phyloP scores from a whole-genome alignment of 2,888 invertebrate species.

The Tenthredo amoena region DNA sequence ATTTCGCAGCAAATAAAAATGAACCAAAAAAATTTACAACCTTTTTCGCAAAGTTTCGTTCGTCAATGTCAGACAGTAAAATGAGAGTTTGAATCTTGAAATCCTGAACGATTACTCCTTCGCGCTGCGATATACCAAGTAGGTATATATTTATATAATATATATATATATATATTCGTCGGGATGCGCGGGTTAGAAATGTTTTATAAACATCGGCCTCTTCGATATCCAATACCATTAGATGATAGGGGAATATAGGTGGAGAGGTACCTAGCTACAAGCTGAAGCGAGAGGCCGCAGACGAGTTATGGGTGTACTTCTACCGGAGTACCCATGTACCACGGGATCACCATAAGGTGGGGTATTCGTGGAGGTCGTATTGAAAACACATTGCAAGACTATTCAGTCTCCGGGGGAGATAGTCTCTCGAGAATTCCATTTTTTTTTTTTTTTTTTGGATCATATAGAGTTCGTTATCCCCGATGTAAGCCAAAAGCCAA shows the following conservation, averaged over 20 bases:
- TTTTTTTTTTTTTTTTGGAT: conserved; percentile 26
- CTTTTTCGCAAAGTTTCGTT: background rate
- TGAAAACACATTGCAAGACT: conserved; percentile 63
- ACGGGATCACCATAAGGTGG: conserved; percentile 77
- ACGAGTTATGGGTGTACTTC: conserved; percentile 72
- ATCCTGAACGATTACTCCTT: conserved; percentile 50
- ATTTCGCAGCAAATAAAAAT: background rate
- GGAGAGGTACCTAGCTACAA: conserved; percentile 49
- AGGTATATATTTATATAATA: background rate
- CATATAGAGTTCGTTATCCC: background rate
- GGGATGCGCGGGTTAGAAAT: conserved; percentile 23
- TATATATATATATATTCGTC: background rate
- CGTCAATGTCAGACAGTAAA: background rate
- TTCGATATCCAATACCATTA: conserved; percentile 72
- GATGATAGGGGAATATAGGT: conserved; percentile 54
- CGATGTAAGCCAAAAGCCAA: background rate
- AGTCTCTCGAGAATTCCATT: conserved; percentile 60
- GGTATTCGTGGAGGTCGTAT: conserved; percentile 73
- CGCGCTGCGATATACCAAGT: background rate
- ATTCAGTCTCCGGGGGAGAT: conserved; percentile 57
- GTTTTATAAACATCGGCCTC: conserved; percentile 55
- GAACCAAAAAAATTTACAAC: background rate
- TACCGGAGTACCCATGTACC: conserved; percentile 68
- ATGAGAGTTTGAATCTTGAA: conserved; percentile 26
- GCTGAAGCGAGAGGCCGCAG: conserved; percentile 65